Evolutionary conservation across 2,113 vertebrate species (phyloP), one percentile per base, ranked within the genome.

Genomic region (Pungitius pungitius): DNA sequence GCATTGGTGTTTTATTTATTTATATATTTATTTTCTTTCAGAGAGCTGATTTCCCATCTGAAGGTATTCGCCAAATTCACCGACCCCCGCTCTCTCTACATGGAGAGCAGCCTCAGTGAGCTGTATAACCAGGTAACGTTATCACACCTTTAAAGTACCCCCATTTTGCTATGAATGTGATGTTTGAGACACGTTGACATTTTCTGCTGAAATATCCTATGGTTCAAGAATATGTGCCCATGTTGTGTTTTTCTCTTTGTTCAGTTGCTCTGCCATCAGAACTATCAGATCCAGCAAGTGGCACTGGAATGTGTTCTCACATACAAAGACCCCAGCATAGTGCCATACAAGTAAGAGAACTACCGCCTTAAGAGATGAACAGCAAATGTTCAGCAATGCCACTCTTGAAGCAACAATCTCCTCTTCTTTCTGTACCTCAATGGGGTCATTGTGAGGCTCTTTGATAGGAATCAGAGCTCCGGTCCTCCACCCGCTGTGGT

Each of bases 21-120:
- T 54, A 8, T 52, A 17, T 26, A 12, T 30, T 3, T 61, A 27
- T 55, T 59, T 37, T 54, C 84, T 88, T 79, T 1, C 90, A 99
- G 98, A 76, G 96, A 98, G 26, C 94, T 99, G 54, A 94, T 96
- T 26, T 88, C 92, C 22, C 97, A 99, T 77, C 92, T 99, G 69
- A 95, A 95, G 71, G 95, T 99, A 72, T 99, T 99, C 63, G 94
- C 96, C 58, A 97, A 96, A 64, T 99, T 99, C 93, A 95, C 92
- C 5, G 98, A 98, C 92, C 97, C 98, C 40, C 94, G 95, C 45
- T 87, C 97, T 0, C 91, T 99, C 12, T 98, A 96, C 87, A 84
- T 97, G 90, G 96, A 99, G 87, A 92, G 91, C 64, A 96, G 93
- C 69, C 87, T 99, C 17, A 89, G 90, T 1, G 92, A 96, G 1